Percentiles rank a stretch among this genome's conserved stretches.
These are phyloP conservation scores for Cantharis rustica DNA, from an alignment of 2,888 invertebrate species.

Conservation along the genomic window DNA sequence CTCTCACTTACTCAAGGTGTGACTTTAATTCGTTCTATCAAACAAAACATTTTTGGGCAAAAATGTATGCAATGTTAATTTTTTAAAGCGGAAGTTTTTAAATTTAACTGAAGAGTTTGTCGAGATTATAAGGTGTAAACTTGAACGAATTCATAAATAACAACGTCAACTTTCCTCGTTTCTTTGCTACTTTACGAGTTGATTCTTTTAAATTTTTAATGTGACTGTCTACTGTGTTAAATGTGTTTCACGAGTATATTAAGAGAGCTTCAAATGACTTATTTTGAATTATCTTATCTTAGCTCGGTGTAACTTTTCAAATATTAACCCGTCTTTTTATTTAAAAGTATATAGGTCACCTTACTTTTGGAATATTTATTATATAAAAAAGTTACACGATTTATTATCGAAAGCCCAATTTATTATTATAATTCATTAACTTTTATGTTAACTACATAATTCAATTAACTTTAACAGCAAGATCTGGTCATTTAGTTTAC, in stretches of 20 bases:
- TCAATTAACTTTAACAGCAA: background rate
- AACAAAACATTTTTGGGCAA: background rate
- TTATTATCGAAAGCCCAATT: background rate
- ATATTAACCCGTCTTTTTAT: background rate
- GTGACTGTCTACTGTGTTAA: slow-evolving; percentile 3
- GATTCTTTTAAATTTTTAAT: slow-evolving; percentile 12
- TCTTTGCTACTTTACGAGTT: slow-evolving; percentile 6
- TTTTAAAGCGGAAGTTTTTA: background rate
- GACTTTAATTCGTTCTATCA: background rate
- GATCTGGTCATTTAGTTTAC: background rate
- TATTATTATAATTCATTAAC: background rate
- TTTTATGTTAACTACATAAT: background rate
- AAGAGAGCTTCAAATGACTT: slow-evolving; percentile 3
- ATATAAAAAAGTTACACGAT: background rate
- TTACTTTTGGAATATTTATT: background rate
- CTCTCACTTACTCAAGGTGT: background rate
- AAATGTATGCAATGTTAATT: background rate
- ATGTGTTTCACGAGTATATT: slow-evolving; percentile 8
- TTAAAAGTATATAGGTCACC: background rate
- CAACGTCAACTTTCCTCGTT: slow-evolving; percentile 14
- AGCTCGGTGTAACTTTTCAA: background rate
- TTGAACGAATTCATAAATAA: slow-evolving; percentile 10
- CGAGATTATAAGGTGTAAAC: slow-evolving; percentile 8
- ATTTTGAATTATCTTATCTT: background rate
- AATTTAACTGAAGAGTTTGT: slow-evolving; percentile 2